Evolutionary conservation across 1,140 invertebrate species (phyloP), one percentile per base, ranked within the genome.

Genomic region (Bradynema listronoti): DNA sequence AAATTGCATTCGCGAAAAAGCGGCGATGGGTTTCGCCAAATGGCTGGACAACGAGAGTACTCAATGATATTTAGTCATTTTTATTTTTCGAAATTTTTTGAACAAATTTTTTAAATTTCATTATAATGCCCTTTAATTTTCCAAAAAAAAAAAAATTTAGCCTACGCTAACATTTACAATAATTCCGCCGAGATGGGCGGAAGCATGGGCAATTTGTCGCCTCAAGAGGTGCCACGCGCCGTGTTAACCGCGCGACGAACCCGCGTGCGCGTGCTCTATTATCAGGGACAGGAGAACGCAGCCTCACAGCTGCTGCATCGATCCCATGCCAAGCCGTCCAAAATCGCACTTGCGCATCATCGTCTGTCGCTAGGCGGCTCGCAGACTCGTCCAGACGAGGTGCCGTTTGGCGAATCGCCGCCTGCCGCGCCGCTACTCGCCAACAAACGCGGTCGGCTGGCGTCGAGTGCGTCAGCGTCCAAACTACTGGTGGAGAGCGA

Each of bases 191-290:
- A 2, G n/a, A 36, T 16, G 22, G 14, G 9, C 29, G 55, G 33
- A 52, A n/a, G n/a, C n/a, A n/a, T n/a, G n/a, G n/a, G n/a, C 36
- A 24, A 46, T 22, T 33, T 24, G n/a, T 19, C 6, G 19, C 19
- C 9, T 25, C 24, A 56, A 16, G 61, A 62, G 19, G 25, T 46
- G 27, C 25, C 39, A 50, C 27, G 60, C 27, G 19, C 29, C 34
- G 62, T 61, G 6, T 62, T 58, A 19, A 60, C 32, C n/a, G 62
- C 47, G 1, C 65, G 63, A 22, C 61, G 63, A 14, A 65, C 63
- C 22, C 65, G 63, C 14, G 63, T 65, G n/a, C 65, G 64, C n/a
- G 65, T 65, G 34, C 36, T 65, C 52, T 65, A 67, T 32, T 53
- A 65, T 9, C 7, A 42, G 4, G 9, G 30, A 2, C 50, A 56